Conservation (phyloP, 1,140 invertebrate species). For the Anadara kagoshimensis region DNA sequence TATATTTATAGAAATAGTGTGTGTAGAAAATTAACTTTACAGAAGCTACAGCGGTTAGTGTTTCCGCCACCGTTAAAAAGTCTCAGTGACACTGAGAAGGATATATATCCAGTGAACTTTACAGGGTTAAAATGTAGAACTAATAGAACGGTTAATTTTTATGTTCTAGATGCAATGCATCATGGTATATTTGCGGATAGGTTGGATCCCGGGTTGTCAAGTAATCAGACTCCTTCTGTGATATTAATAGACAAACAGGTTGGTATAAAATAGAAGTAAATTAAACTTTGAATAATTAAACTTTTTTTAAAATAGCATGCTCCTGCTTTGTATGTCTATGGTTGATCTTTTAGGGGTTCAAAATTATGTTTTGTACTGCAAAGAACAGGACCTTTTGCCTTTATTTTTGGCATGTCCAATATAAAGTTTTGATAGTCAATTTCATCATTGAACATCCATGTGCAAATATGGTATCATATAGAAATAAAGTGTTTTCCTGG, state of each 20-base stretch:
- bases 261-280: slow-evolving; percentile 51
- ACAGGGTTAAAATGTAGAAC: slow-evolving; percentile 76
- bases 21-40: slow-evolving; percentile 44
- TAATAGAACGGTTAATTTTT: slow-evolving; percentile 81
- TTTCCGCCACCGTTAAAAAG: slow-evolving; percentile 6
- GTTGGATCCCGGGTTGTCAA: slow-evolving; percentile 72
- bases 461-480: no score
- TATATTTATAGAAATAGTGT: slow-evolving; percentile 29
- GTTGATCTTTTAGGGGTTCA: not conserved
- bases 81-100: slow-evolving; percentile 23
- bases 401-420: no score
- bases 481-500: no score
- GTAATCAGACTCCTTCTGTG: slow-evolving; percentile 78
- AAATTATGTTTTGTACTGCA: not conserved
- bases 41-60: slow-evolving; percentile 37
- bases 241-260: slow-evolving; percentile 85
- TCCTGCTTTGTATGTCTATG: no score
- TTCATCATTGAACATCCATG: no score
- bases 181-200: slow-evolving; percentile 84
- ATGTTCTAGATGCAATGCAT: slow-evolving; percentile 82
- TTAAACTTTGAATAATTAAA: no score
- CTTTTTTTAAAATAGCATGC: no score
- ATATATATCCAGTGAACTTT: slow-evolving; percentile 48
- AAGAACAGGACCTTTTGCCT: not conserved
- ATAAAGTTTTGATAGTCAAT: no score